Conservation (phyloP, 1,140 invertebrate species). For the Schlechtendalia chinensis region DNA sequence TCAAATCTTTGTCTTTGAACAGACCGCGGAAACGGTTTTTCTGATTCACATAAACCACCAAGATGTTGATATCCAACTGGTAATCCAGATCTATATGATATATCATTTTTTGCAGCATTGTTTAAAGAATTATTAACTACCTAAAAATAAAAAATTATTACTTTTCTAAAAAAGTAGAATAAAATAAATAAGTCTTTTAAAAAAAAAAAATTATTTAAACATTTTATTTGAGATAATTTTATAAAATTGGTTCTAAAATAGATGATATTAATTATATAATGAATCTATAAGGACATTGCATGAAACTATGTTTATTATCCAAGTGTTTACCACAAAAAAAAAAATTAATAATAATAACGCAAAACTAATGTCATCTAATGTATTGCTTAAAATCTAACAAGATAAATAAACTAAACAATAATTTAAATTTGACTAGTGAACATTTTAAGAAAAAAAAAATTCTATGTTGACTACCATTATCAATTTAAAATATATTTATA, state of each 20-base stretch:
- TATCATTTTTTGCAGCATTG: conserved; percentile 68
- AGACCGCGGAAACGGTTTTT: background rate
- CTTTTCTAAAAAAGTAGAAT: conserved; percentile 4
- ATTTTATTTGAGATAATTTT: no score
- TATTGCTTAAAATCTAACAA: no score
- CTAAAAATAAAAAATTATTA: conserved; percentile 54
- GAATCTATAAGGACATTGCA: background rate
- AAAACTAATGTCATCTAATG: no score
- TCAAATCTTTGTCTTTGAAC: conserved; percentile 56
- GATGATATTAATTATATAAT: no score
- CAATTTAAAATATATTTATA: background rate
- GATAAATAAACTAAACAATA: no score
- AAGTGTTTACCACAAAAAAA: background rate
- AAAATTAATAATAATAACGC: no score
- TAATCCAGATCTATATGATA: conserved; percentile 74
- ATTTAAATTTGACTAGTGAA: background rate
- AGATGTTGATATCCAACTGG: conserved; percentile 69
- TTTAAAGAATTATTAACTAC: conserved; percentile 75
- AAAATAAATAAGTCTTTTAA: background rate
- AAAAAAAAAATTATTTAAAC: background rate
- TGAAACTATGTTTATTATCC: background rate
- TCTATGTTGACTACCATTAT: background rate
- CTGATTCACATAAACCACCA: conserved; percentile 20
- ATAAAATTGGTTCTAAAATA: no score
- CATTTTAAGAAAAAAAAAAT: no score